Evolutionary conservation across 2,797 vertebrate genomes (phyloP).

Genomic region (Ctenochaetus hawaiiensis): DNA sequence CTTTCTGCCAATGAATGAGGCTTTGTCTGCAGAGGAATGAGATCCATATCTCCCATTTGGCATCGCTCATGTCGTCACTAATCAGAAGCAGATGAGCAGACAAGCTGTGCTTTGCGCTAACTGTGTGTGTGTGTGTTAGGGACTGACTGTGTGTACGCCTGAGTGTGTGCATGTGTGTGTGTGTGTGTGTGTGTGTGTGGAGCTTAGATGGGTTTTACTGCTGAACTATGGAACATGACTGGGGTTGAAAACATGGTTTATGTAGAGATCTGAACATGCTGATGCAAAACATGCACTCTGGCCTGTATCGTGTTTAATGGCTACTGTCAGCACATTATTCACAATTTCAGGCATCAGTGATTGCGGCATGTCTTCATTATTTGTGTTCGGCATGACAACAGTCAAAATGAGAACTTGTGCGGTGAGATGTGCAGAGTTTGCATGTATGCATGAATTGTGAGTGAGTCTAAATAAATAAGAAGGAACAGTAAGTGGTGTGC

Average conservation of each 20-base stretch:
- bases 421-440: not conserved
- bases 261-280: slow-evolving; percentile 49
- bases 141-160: slow-evolving; percentile 6
- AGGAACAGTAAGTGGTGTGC: not conserved
- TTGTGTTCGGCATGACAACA: not conserved
- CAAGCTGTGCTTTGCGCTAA: slow-evolving; percentile 59
- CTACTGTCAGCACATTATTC: slow-evolving; percentile 26
- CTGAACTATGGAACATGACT: slow-evolving; percentile 56
- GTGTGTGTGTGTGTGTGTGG: slow-evolving; percentile 33
- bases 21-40: slow-evolving; percentile 85
- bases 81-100: slow-evolving; percentile 86
- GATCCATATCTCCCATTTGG: slow-evolving; percentile 86
- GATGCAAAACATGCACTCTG: slow-evolving; percentile 56
- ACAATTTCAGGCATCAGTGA: not conserved
- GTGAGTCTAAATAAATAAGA: not conserved
- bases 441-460: not conserved
- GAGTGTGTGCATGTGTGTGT: too few species aligned
- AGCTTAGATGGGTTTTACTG: slow-evolving; percentile 48
- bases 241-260: slow-evolving; percentile 62
- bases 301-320: slow-evolving; percentile 38
- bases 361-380: slow-evolving; percentile 16
- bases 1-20: slow-evolving; percentile 83
- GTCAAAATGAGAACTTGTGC: not conserved
- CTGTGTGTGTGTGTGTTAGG: slow-evolving; percentile 37
- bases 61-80: slow-evolving; percentile 80